Percentiles rank a stretch among this genome's conserved stretches.
phyloP scores from a whole-genome alignment of 2,113 vertebrate genomes.

The Neodontobutis hainanensis region DNA sequence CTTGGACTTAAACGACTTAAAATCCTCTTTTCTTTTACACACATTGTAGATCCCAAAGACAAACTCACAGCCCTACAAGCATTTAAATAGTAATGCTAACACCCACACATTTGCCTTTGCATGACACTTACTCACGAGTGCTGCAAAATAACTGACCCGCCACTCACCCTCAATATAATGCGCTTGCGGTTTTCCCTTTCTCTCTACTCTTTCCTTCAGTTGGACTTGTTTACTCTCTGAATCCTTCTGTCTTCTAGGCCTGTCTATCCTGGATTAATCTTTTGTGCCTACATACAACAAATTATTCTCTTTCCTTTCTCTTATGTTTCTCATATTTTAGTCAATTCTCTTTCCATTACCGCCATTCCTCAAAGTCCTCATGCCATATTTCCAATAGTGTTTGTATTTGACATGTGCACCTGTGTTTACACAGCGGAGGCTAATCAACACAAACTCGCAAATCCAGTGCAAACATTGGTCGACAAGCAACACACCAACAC shows the following conservation, averaged over 20 bases:
- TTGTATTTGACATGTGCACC: slow-evolving; percentile 8
- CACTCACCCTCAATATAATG: slow-evolving; percentile 33
- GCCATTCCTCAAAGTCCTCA: background rate
- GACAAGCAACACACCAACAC: background rate
- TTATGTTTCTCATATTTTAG: background rate
- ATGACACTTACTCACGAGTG: slow-evolving; percentile 20
- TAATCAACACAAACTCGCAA: slow-evolving; percentile 31
- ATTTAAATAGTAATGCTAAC: slow-evolving; percentile 24
- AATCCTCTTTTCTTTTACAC: slow-evolving; percentile 7
- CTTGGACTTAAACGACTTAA: background rate
- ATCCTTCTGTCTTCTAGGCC: background rate
- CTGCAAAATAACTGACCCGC: slow-evolving; percentile 43
- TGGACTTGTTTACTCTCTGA: background rate
- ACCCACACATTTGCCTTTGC: slow-evolving; percentile 33
- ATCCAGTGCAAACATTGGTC: slow-evolving; percentile 27
- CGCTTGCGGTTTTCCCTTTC: slow-evolving; percentile 25
- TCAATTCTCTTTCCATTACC: background rate
- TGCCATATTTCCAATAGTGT: slow-evolving; percentile 1
- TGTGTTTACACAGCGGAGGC: slow-evolving; percentile 30
- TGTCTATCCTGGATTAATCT: background rate
- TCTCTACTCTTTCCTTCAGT: background rate
- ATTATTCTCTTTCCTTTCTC: background rate
- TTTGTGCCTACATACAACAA: background rate
- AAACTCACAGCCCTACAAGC: slow-evolving; percentile 18
- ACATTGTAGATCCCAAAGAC: background rate